These are phyloP conservation scores for Ctenodactylus gundi DNA, from an alignment of 2,113 vertebrate species.

Conservation along the genomic window DNA sequence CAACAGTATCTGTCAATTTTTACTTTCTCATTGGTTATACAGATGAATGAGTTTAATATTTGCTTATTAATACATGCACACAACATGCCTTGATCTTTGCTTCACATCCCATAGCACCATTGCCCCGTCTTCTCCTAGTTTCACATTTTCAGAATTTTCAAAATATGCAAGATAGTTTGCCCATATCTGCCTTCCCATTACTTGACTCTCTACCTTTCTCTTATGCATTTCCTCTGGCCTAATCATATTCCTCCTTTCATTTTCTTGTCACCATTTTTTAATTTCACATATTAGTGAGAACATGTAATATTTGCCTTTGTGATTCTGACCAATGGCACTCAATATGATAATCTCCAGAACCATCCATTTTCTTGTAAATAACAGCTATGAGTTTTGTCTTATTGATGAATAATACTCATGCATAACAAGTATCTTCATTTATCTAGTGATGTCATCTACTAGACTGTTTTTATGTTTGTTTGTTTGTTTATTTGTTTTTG, in stretches of 20 bases:
- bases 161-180: no score
- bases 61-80: background rate
- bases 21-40: background rate
- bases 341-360: background rate
- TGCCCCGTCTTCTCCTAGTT: background rate
- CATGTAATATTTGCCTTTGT: background rate
- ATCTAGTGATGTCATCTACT: background rate
- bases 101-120: background rate
- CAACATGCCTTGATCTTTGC: background rate
- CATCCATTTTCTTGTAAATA: background rate
- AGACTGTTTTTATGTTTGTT: no score
- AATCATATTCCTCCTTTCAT: background rate
- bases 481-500: no score
- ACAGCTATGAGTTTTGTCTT: background rate
- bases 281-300: background rate
- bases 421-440: no score
- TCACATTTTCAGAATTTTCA: background rate
- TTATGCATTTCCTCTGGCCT: background rate
- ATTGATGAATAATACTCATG: background rate
- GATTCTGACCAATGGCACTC: no score
- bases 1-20: background rate
- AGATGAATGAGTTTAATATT: background rate
- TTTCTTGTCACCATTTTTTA: background rate
- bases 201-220: no score
- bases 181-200: no score